Base-by-base conservation (phyloP, 2,797 vertebrate species). In the Oophaga sylvatica region DNA sequence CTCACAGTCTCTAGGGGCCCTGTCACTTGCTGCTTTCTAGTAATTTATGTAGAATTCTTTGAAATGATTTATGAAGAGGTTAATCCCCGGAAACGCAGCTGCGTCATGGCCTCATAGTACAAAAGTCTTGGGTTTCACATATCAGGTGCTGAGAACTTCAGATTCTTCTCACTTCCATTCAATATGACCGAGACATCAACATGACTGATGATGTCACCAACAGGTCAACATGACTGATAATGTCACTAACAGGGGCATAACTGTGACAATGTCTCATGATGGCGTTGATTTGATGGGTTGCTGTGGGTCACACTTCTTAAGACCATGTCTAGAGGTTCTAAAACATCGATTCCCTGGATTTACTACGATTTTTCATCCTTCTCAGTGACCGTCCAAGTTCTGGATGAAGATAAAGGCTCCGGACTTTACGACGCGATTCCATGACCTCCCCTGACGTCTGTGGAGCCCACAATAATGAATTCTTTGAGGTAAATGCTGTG, bases 401-500 rank as follows among this genome's bases (percentile, higher is more conserved):
- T 67, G 45, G 17, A n/a, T 29, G 29, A 59, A 19, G 62, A 59
- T 70, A 45, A 31, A n/a, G 29, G 2, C 6, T 31, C 31, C 71
- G 12, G 6, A 5, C 16, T 26, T 16, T 19, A 29, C 59, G 31
- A 11, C 29, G 0, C 19, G 22, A 68, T 16, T n/a, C 17, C 20
- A 2, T 17, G 13, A 26, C 31, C 59, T 16, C 0, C 4, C 2
- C 19, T 57, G n/a, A 26, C 9, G 26, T 7, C 19, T 73, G 41
- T 1, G 29, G 17, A 29, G 22, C 1, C 19, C 15, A 31, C 0
- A n/a, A 77, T 63, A 78, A 85, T 85, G 83, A 76, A 4, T 45
- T 67, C 70, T 85, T 41, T 45, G 48, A 56, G 70, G 83, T 85
- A 78, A 85, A n/a, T 77, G 5, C 76, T 77, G 48, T 53, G 20